Evolutionary conservation across 2,113 vertebrate species (phyloP), one percentile per base, ranked within the genome.

Genomic region (Sebastes schlegelii): DNA sequence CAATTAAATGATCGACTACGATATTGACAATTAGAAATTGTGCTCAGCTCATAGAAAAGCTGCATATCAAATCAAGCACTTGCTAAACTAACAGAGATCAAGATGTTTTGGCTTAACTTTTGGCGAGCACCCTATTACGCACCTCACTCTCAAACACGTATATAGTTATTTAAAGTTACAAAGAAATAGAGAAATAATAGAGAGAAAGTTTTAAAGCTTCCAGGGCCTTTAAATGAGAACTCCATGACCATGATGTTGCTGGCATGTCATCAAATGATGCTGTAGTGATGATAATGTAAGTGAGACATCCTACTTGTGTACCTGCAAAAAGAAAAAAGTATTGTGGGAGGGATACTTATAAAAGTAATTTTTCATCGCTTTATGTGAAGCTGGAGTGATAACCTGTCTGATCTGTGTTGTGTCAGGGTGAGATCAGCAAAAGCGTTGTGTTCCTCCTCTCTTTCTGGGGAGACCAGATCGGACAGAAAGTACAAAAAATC

Each of bases 381-480:
- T 40, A 8, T 13, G 54, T 77, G 9, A 11, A 21, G 1, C 7
- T 70, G 9, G 11, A 6, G 8, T 42, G 19, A 61, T 45, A 78
- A 78, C 43, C 0, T 55, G 1, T 23, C 13, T 70, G 21, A 26
- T 81, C 12, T 87, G 40, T 85, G 43, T 23, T 60, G 13, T 93
- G 93, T 71, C 84, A 99, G 98, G 97, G 97, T 1, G 97, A 98
- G 90, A 95, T 95, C 80, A 96, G 95, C 69, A 98, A 97, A 85
- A 98, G 95, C 88, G 96, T 97, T 8, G 98, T 98, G 64, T 99
- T 99, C 88, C 95, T 99, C 77, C 96, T 99, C 80, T 99, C 98
- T 48, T 99, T 98, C 48, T 99, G 98, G 98, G 98, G 98, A 26
- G 98, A 99, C 73, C 97, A 99, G 90, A 98, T 99, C 14, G 97